Base-by-base conservation (phyloP, 2,888 invertebrate species). In the Mesoligia furuncula region DNA sequence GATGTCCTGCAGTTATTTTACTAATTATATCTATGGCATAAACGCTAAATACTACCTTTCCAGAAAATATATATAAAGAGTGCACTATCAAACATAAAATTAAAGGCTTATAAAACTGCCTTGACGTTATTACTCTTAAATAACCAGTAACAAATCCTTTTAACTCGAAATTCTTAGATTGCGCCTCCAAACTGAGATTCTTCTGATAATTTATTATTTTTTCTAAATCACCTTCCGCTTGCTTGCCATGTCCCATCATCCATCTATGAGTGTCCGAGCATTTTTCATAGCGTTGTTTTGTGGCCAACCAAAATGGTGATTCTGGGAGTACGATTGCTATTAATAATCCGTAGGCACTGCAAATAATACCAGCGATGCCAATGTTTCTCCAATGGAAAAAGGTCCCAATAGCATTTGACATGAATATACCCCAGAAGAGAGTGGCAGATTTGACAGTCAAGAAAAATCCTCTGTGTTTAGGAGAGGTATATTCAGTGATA, bases 311-410 rank as follows among this genome's bases (percentile, higher is more conserved):
- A 59, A 85, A 87, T 17, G 92, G 92, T n/a, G 92, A 92, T 73
- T 92, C 92, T 6, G 92, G 91, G 83, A 89, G 87, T 13, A 90
- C 68, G 1, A 90, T 62, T 36, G 88, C 72, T 11, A 86, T 85
- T 2, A 77, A 51, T 39, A 91, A 57, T 0, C 76, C 78, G 39
- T 90, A 91, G 27, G 81, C 42, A 48, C 80, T 75, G 27, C 86
- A 86, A 0, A 86, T 0, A 7, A 92, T 78, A 1, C 90, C 88
- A 24, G 88, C 54, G 6, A 91, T 15, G 1, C 84, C 87, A 42
- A 92, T 92, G 9, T 86, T 85, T 31, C 84, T 92, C 91, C 91
- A 92, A 72, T 90, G 88, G 39, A 84, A 90, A 65, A 89, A 92
- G 3, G 92, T 91, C 0, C 92, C 92, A 0, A 92, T 83, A 0